These are phyloP conservation scores for Ammodytes marinus DNA, from an alignment of 2,113 vertebrate genomes.

Conservation along the genomic window DNA sequence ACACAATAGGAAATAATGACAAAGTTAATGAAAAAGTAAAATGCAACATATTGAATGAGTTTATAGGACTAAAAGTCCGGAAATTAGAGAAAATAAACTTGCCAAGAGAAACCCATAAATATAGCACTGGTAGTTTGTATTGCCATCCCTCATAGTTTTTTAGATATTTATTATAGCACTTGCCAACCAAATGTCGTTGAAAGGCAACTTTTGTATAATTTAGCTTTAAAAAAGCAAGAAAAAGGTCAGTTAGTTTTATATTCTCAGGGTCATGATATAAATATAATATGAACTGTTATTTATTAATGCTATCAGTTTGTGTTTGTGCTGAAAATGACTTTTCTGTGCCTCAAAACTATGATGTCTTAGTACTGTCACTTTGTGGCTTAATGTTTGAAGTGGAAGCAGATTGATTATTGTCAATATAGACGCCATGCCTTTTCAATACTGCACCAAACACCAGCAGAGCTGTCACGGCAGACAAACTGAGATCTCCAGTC, in stretches of 20 bases:
- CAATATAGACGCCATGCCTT: constrained; percentile 11
- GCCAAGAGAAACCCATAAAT: constrained; percentile 3
- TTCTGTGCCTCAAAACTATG: constrained; percentile 65
- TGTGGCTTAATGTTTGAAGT: constrained; percentile 50
- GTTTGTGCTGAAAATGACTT: constrained; percentile 46
- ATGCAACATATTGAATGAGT: constrained; percentile 5
- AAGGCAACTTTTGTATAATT: constrained; percentile 36
- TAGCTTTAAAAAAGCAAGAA: constrained; percentile 12
- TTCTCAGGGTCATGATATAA: constrained; percentile 67
- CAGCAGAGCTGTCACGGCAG: constrained; percentile 21
- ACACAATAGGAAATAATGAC: neutral
- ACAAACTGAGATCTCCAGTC: constrained; percentile 18
- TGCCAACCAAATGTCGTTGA: constrained; percentile 11
- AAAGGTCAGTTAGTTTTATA: constrained; percentile 32
- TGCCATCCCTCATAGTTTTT: constrained; percentile 14
- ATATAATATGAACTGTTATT: constrained; percentile 49
- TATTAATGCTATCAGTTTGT: constrained; percentile 50
- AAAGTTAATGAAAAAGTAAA: neutral
- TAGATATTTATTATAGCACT: constrained; percentile 22
- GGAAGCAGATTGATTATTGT: constrained; percentile 38
- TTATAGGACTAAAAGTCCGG: neutral
- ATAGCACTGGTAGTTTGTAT: constrained; percentile 1
- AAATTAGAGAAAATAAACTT: neutral
- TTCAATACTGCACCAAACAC: constrained; percentile 40
- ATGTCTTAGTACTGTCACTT: constrained; percentile 73